Evolutionary conservation across 2,797 vertebrate species (phyloP).

Genomic region (Decapterus maruadsi): DNA sequence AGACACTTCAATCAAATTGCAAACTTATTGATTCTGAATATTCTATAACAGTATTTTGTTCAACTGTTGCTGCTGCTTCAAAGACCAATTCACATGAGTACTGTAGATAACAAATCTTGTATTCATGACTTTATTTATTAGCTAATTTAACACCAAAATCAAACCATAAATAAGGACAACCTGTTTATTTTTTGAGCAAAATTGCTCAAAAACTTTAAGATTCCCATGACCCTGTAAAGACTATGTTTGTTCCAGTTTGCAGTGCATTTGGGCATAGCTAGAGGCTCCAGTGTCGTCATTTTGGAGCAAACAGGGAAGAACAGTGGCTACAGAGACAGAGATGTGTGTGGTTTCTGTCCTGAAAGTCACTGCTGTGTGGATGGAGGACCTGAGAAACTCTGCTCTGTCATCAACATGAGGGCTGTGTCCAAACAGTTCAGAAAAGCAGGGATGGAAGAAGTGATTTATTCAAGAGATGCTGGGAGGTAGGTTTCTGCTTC

Average conservation of each 20-base stretch:
- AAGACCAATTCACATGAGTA: background rate
- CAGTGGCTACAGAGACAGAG: slow-evolving; percentile 85
- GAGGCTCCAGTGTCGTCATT: slow-evolving; percentile 79
- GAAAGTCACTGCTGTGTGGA: slow-evolving; percentile 82
- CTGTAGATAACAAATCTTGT: no score
- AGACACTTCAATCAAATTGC: background rate
- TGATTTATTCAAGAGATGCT: slow-evolving; percentile 87
- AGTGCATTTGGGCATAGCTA: slow-evolving; percentile 87
- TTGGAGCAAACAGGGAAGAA: slow-evolving; percentile 91
- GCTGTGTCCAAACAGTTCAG: slow-evolving; percentile 76
- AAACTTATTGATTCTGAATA: background rate
- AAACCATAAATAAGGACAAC: background rate
- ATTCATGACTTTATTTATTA: background rate
- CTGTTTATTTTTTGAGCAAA: background rate
- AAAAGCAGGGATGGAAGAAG: slow-evolving; percentile 78
- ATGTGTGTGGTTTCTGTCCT: slow-evolving; percentile 85
- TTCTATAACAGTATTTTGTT: background rate
- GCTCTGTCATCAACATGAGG: slow-evolving; percentile 86
- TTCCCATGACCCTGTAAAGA: background rate
- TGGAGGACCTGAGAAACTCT: slow-evolving; percentile 85
- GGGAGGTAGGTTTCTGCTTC: slow-evolving; percentile 84
- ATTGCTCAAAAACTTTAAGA: no score
- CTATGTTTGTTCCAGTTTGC: slow-evolving; percentile 76
- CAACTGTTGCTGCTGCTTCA: background rate
- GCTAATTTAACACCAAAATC: background rate